Evolutionary conservation across 1,140 invertebrate species (phyloP).

Genomic region (Atta colombica): DNA sequence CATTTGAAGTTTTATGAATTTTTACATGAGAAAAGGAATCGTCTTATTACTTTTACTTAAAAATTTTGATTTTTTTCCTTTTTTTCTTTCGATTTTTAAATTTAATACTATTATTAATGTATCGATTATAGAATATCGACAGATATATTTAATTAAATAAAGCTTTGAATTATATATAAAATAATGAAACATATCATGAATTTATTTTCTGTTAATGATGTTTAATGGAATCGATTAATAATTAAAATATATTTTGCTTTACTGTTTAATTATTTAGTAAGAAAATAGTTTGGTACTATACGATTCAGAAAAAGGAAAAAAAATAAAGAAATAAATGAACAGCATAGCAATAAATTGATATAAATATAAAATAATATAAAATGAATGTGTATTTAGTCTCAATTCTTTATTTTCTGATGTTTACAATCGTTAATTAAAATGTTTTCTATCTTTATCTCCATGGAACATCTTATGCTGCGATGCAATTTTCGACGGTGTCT

Average conservation of each 20-base stretch:
- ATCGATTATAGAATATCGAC: neutral
- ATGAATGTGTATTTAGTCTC: neutral
- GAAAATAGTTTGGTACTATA: neutral
- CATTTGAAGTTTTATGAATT: constrained; percentile 10
- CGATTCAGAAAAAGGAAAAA: neutral
- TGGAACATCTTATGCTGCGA: neutral
- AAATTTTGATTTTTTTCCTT: neutral
- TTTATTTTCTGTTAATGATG: neutral
- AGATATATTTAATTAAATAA: neutral
- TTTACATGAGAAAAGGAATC: neutral
- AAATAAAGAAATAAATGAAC: neutral
- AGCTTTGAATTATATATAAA: neutral
- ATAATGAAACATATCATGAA: neutral
- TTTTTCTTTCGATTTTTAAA: neutral
- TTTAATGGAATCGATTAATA: neutral
- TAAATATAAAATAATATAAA: neutral
- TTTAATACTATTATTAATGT: neutral
- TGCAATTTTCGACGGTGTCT: neutral
- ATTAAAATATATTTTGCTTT: neutral
- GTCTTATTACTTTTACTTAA: neutral
- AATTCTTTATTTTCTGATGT: neutral
- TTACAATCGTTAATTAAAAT: constrained; percentile 19
- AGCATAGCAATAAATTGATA: neutral
- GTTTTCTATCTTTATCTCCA: neutral
- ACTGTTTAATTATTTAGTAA: constrained; percentile 6